Percentiles rank a stretch among this genome's conserved stretches.
phyloP scores from a whole-genome alignment of 2,888 invertebrate species.

The Drosophila cognata region DNA sequence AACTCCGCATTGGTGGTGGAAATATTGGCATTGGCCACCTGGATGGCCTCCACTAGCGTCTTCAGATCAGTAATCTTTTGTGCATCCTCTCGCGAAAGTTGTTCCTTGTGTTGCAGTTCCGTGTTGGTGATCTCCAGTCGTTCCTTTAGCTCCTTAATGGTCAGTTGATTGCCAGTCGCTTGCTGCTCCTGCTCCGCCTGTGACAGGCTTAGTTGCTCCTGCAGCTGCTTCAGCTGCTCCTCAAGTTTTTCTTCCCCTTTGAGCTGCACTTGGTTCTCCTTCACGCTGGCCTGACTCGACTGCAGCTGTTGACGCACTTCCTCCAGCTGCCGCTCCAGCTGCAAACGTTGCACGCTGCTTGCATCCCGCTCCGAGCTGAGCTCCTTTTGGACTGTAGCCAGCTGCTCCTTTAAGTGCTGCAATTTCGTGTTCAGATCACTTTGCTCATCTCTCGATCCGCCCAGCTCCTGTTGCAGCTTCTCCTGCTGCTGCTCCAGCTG shows the following conservation, averaged over 20 bases:
- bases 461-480: conserved; percentile 68
- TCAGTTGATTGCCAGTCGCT: conserved; percentile 51
- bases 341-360: conserved; percentile 60
- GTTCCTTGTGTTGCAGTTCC: conserved; percentile 70
- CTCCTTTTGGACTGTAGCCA: conserved; percentile 61
- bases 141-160: conserved; percentile 67
- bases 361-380: conserved; percentile 64
- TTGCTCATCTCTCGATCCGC: conserved; percentile 31
- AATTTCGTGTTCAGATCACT: conserved; percentile 61
- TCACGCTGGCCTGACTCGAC: conserved; percentile 40
- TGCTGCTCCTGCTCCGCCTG: conserved; percentile 58
- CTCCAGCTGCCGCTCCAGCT: conserved; percentile 67
- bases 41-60: conserved; percentile 71
- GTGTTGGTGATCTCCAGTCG: conserved; percentile 65
- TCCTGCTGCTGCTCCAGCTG: conserved; percentile 65
- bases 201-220: conserved; percentile 43
- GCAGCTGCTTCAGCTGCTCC: conserved; percentile 47
- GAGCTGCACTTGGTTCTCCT: conserved; percentile 58
- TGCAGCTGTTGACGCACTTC: conserved; percentile 67
- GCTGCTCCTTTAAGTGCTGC: conserved; percentile 66
- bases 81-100: conserved; percentile 70
- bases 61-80: conserved; percentile 78
- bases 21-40: conserved; percentile 77
- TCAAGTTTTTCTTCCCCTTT: conserved; percentile 27
- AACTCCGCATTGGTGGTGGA: conserved; percentile 78